Conservation (phyloP, 2,797 vertebrate genomes). For the Manis javanica region DNA sequence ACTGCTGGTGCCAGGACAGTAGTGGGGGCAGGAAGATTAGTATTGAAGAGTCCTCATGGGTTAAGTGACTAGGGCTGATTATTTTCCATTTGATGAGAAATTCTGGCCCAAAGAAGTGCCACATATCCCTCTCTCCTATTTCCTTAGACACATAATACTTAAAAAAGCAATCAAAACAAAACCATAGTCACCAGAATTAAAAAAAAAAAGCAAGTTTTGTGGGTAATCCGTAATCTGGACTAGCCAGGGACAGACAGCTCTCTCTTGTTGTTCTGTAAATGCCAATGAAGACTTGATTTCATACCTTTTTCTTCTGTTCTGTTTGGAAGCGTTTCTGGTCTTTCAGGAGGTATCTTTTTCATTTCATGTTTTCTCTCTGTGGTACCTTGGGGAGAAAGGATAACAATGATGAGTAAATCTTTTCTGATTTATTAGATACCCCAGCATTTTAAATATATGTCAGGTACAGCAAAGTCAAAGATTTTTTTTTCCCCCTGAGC, state of each 20-base stretch:
- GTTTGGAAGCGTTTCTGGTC: slow-evolving; percentile 95
- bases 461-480: slow-evolving; percentile 50
- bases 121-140: slow-evolving; percentile 39
- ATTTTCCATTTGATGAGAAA: slow-evolving; percentile 52
- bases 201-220: slow-evolving; percentile 65
- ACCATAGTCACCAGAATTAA: slow-evolving; percentile 27
- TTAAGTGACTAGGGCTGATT: neutral
- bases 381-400: slow-evolving; percentile 79
- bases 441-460: slow-evolving; percentile 46
- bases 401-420: slow-evolving; percentile 60
- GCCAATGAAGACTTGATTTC: slow-evolving; percentile 74
- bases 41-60: neutral
- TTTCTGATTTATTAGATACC: neutral
- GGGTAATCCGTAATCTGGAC: neutral
- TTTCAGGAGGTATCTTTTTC: slow-evolving; percentile 96
- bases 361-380: slow-evolving; percentile 94
- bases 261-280: slow-evolving; percentile 1
- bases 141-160: slow-evolving; percentile 37
- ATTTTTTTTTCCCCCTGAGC: neutral
- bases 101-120: neutral
- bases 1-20: neutral
- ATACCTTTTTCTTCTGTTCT: slow-evolving; percentile 96
- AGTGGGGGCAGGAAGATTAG: neutral
- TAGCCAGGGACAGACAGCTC: neutral
- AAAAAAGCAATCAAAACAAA: slow-evolving; percentile 56